phyloP scores from a whole-genome alignment of 2,113 vertebrate genomes.

The Falcunculus frontatus region DNA sequence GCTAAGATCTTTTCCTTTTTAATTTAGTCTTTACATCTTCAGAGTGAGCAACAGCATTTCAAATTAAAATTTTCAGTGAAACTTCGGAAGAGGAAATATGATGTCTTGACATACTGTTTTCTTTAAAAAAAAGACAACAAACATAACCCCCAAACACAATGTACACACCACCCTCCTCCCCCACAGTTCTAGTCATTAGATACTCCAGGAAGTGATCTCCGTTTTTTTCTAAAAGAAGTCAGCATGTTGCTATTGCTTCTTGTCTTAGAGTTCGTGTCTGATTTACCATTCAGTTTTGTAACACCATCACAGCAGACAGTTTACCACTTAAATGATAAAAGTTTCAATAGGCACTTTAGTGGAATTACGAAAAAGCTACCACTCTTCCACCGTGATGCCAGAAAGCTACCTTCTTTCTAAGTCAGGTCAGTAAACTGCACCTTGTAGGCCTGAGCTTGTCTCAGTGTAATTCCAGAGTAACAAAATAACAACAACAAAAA shows the following conservation, averaged over 20 bases:
- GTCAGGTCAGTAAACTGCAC: conserved; percentile 61
- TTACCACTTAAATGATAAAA: conserved; percentile 70
- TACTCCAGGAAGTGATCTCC: conserved; percentile 27
- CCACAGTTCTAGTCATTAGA: conserved; percentile 16
- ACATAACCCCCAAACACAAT: background rate
- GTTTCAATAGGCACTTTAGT: conserved; percentile 83
- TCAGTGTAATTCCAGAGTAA: conserved; percentile 72
- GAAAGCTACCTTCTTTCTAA: conserved; percentile 67
- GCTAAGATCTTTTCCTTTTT: conserved; percentile 11
- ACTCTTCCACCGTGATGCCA: conserved; percentile 78
- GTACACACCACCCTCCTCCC: background rate
- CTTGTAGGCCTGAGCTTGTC: conserved; percentile 73
- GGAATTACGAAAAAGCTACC: conserved; percentile 82
- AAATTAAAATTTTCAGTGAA: conserved; percentile 32
- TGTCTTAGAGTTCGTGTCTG: conserved; percentile 35
- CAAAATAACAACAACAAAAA: conserved; percentile 62
- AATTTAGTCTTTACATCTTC: conserved; percentile 50
- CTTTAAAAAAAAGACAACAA: background rate
- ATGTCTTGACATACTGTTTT: conserved; percentile 13
- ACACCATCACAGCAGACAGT: conserved; percentile 64
- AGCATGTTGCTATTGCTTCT: conserved; percentile 69
- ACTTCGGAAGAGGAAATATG: conserved; percentile 48
- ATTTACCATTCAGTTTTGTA: conserved; percentile 23
- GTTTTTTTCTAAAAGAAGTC: conserved; percentile 56
- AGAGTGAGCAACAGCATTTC: conserved; percentile 31